Conservation (phyloP, 2,113 vertebrate genomes). For the Pandion haliaetus region DNA sequence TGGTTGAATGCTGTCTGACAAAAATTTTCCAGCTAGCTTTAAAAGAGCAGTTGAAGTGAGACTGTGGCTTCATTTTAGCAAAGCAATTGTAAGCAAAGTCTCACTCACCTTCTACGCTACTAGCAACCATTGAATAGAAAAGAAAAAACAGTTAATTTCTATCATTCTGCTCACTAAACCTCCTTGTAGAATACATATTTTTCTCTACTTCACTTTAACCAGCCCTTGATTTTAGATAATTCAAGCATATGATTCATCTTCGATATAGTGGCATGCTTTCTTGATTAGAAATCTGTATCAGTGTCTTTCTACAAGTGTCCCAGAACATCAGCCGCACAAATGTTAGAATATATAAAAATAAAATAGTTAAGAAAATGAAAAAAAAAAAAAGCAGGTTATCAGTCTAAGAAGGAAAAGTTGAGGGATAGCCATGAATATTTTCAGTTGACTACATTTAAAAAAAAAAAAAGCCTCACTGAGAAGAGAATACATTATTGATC, state of each 20-base stretch:
- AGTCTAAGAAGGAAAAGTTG: neutral
- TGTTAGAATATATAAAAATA: neutral
- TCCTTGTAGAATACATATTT: neutral
- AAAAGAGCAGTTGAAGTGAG: neutral
- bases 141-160: neutral
- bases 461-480: neutral
- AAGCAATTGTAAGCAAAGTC: neutral
- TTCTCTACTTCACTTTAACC: neutral
- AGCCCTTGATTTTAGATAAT: neutral
- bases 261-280: neutral
- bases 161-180: neutral
- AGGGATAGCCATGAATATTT: neutral
- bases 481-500: neutral
- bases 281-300: neutral
- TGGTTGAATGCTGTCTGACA: neutral
- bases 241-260: neutral
- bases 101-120: neutral
- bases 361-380: neutral
- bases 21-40: neutral
- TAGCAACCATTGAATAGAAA: neutral
- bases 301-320: neutral
- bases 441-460: neutral
- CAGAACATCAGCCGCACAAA: neutral
- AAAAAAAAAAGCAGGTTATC: fast-evolving
- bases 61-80: neutral